Percentiles rank a stretch among this genome's conserved stretches.
Conservation (phyloP, 2,888 invertebrate genomes). For the Ephialtes manifestator region DNA sequence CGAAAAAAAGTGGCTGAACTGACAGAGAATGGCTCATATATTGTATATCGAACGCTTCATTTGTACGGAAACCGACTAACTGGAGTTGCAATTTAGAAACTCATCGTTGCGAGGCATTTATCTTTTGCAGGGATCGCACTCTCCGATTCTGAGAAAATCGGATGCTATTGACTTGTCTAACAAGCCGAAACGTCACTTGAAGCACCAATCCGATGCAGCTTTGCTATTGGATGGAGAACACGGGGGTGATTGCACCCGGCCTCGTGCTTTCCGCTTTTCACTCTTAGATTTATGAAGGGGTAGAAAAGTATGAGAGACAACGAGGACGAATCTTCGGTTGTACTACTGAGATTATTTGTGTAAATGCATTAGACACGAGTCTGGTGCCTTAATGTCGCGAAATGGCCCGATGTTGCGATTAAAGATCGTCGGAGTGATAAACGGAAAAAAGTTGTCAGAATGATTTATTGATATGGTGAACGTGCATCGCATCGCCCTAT, state of each 20-base stretch:
- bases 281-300: constrained; percentile 18
- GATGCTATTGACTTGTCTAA: constrained; percentile 1
- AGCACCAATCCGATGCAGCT: background rate
- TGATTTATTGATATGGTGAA: constrained; percentile 52
- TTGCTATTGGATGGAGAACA: background rate
- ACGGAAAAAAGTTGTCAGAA: constrained; percentile 32
- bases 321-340: constrained; percentile 12
- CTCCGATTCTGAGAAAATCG: constrained; percentile 23
- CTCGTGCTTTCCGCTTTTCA: constrained; percentile 7
- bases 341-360: constrained; percentile 1
- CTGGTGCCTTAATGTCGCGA: background rate
- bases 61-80: background rate
- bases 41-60: background rate
- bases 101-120: constrained; percentile 1
- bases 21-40: no score
- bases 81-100: background rate
- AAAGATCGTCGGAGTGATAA: background rate
- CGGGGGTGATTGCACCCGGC: background rate
- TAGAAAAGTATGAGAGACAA: constrained; percentile 18
- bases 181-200: background rate
- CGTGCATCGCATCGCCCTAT: constrained; percentile 7
- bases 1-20: no score
- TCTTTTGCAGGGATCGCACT: background rate
- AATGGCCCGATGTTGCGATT: constrained; percentile 18
- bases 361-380: background rate